Conservation (phyloP, 2,797 vertebrate species). For the Gymnodraco acuticeps region DNA sequence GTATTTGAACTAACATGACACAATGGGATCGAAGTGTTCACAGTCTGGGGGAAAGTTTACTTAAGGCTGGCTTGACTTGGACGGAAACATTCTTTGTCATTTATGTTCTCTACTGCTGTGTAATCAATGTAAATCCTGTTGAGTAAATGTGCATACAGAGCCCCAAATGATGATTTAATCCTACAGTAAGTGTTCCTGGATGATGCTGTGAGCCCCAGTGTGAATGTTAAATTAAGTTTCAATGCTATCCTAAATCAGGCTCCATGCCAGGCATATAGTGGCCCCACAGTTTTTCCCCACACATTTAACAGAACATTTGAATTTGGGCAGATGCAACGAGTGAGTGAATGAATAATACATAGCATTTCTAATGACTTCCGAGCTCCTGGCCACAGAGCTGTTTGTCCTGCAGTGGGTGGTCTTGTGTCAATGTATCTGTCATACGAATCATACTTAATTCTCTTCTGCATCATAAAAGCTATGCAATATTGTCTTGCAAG, state of each 20-base stretch:
- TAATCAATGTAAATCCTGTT: conserved; percentile 73
- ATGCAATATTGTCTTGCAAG: conserved; percentile 37
- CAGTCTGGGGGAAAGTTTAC: conserved; percentile 17
- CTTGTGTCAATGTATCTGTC: conserved; percentile 51
- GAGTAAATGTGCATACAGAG: conserved; percentile 74
- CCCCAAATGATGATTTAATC: conserved; percentile 73
- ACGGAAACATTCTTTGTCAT: conserved; percentile 50
- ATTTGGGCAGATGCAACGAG: conserved; percentile 56
- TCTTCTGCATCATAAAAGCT: conserved; percentile 45
- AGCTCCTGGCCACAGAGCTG: conserved; percentile 58
- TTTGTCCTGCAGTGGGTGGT: conserved; percentile 58
- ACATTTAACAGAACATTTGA: conserved; percentile 47
- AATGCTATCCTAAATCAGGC: conserved; percentile 72
- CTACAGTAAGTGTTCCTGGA: conserved; percentile 70
- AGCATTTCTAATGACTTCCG: conserved; percentile 69
- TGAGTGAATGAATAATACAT: conserved; percentile 74
- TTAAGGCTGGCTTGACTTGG: conserved; percentile 21
- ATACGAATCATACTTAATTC: conserved; percentile 43
- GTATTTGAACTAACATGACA: conserved; percentile 43
- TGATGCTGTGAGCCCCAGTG: conserved; percentile 43
- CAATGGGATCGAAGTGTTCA: conserved; percentile 49
- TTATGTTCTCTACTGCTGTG: conserved; percentile 33
- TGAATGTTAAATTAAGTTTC: conserved; percentile 75
- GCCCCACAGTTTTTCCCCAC: conserved; percentile 39
- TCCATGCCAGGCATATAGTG: conserved; percentile 47